Evolutionary conservation across 2,797 vertebrate genomes (phyloP).

Genomic region (Scomberomorus guttatus): DNA sequence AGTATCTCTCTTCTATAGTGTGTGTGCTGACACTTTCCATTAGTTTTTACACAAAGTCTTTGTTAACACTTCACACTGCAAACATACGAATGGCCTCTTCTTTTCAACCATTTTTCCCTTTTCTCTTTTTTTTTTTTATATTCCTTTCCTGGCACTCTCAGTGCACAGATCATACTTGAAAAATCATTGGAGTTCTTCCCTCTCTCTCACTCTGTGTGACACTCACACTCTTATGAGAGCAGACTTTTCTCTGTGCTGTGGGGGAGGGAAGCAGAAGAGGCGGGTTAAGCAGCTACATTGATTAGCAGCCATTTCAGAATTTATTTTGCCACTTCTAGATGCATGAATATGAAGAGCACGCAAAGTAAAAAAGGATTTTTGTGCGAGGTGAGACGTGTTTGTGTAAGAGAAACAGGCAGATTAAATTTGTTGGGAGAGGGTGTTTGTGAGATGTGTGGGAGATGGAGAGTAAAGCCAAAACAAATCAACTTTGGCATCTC

Average conservation of each 20-base stretch:
- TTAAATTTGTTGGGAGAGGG: constrained; percentile 23
- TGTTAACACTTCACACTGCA: constrained; percentile 33
- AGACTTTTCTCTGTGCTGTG: not conserved
- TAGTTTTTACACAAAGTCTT: constrained; percentile 51
- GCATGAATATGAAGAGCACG: constrained; percentile 26
- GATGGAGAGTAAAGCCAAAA: constrained; percentile 18
- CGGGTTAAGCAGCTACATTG: constrained; percentile 18
- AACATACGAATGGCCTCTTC: constrained; percentile 31
- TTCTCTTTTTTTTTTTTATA: not conserved
- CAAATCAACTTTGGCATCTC: constrained; percentile 28
- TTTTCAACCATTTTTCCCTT: not conserved
- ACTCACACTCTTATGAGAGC: constrained; percentile 15
- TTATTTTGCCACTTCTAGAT: constrained; percentile 25
- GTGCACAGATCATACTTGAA: constrained; percentile 9
- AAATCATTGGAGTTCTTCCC: not conserved
- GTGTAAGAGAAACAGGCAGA: constrained; percentile 20
- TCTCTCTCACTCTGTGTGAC: constrained; percentile 13
- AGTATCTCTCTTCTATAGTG: constrained; percentile 18
- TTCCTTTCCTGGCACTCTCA: constrained; percentile 5
- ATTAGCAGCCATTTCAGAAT: constrained; percentile 48
- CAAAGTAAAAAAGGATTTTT: constrained; percentile 17
- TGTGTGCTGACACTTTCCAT: constrained; percentile 52
- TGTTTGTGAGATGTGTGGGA: constrained; percentile 26
- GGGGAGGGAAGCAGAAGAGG: not conserved
- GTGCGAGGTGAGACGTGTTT: constrained; percentile 12